Base-by-base conservation (phyloP, 2,888 invertebrate genomes). In the Chrysotoxum bicinctum region DNA sequence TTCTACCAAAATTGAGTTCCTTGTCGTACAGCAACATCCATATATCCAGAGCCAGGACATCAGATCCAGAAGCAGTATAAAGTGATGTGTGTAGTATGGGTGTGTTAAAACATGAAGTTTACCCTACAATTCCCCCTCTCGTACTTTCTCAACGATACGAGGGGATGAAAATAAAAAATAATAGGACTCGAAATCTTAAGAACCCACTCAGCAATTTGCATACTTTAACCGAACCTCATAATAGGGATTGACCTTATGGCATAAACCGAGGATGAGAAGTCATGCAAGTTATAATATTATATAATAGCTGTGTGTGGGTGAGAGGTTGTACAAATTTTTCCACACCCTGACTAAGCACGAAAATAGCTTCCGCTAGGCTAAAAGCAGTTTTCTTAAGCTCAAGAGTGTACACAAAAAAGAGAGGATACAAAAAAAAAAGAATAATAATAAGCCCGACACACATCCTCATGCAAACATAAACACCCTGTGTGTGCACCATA, bases 281-380 rank as follows among this genome's bases (percentile, higher is more conserved):
- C 70, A 69, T 50, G 21, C 48, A 54, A 66, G 48, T 66, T 66
- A 48, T 62, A 62, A 43, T 62, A 62, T 62, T 16, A 43, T 26
- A 40, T 14, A 21, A n/a, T 12, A n/a, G 8, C 30, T 45, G 66
- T 50, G 4, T 30, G 26, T 32, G 30, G 3, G 48, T 32, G 64
- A 64, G 21, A 43, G 48, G 35, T 37, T 12, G 64, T 19, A 74
- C 60, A 54, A 81, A 70, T 74, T 62, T 23, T 43, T 50, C 50
- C 60, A 68, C 66, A 58, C 84, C 56, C 74, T 82, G 85, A 87
- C 85, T 85, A 80, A 82, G 80, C 87, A 82, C 76, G 78, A 54
- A 87, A 88, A 88, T 87, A 81, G 87, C 87, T 87, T 88, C 88
- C 88, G 88, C 73, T 73, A 64, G 69, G 43, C 81, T 77, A 77